phyloP scores from a whole-genome alignment of 2,113 vertebrate genomes.

The Scatophagus argus region DNA sequence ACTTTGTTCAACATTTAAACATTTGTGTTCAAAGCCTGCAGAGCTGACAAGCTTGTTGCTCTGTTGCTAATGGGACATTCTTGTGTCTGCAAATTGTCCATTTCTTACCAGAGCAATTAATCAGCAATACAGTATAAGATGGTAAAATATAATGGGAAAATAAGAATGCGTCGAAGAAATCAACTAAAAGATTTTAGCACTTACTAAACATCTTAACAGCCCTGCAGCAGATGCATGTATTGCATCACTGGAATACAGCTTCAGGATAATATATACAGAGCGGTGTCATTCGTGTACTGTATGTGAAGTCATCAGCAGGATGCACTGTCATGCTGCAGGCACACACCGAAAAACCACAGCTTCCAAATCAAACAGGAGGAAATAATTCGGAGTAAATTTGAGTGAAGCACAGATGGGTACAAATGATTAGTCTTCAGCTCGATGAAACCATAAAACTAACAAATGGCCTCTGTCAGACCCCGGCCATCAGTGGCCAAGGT shows the following conservation, averaged over 20 bases:
- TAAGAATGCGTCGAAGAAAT: too few relatives aligned
- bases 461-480: conserved; percentile 65
- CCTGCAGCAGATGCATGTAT: background rate
- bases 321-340: background rate
- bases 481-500: conserved; percentile 48
- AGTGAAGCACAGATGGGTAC: conserved; percentile 24
- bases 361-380: conserved; percentile 38
- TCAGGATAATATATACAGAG: background rate
- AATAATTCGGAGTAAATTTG: conserved; percentile 56
- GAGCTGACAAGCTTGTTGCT: too few relatives aligned
- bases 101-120: too few relatives aligned
- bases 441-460: conserved; percentile 73
- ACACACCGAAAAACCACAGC: conserved; percentile 1
- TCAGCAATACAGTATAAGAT: too few relatives aligned
- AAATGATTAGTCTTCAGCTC: conserved; percentile 56
- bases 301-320: background rate
- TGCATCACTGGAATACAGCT: background rate
- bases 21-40: too few relatives aligned
- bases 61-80: too few relatives aligned
- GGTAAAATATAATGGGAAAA: too few relatives aligned
- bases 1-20: too few relatives aligned
- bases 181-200: too few relatives aligned
- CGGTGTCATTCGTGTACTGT: background rate
- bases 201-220: background rate
- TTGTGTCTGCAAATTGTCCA: too few relatives aligned